These are phyloP conservation scores for Bicyclus anynana DNA, from an alignment of 1,140 invertebrate genomes.

Conservation along the genomic window DNA sequence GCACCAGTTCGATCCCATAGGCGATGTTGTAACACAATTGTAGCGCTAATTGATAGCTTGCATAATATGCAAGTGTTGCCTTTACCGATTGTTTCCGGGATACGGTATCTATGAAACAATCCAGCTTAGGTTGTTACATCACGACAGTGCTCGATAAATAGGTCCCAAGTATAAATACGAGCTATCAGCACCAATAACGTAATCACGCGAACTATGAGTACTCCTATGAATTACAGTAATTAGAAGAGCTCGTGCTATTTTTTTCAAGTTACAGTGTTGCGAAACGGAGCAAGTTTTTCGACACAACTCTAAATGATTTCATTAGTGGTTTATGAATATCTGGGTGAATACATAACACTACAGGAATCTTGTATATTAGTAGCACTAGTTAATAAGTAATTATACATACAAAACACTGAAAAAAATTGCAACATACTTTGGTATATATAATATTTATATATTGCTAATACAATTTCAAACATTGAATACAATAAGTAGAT, in stretches of 20 bases:
- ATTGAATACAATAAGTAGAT: too few relatives aligned
- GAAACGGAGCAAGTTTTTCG: slow-evolving; percentile 17
- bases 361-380: too few relatives aligned
- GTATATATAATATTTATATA: too few relatives aligned
- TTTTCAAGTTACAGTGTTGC: slow-evolving; percentile 22
- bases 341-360: background rate
- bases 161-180: slow-evolving; percentile 35
- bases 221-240: slow-evolving; percentile 15
- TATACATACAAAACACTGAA: too few relatives aligned
- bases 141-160: slow-evolving; percentile 43
- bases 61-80: slow-evolving; percentile 59
- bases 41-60: slow-evolving; percentile 69
- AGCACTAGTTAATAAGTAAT: too few relatives aligned
- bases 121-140: slow-evolving; percentile 41
- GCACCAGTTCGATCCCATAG: slow-evolving; percentile 25
- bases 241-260: slow-evolving; percentile 13
- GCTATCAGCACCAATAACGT: slow-evolving; percentile 34
- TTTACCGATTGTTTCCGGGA: slow-evolving; percentile 63
- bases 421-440: too few relatives aligned
- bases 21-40: slow-evolving; percentile 60
- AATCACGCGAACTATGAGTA: slow-evolving; percentile 51
- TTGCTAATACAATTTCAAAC: too few relatives aligned
- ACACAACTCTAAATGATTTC: background rate
- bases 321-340: background rate
- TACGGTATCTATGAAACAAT: slow-evolving; percentile 46